Evolutionary conservation across 2,888 invertebrate species (phyloP), one percentile per base, ranked within the genome.

Genomic region (Himalopsyche japonica): DNA sequence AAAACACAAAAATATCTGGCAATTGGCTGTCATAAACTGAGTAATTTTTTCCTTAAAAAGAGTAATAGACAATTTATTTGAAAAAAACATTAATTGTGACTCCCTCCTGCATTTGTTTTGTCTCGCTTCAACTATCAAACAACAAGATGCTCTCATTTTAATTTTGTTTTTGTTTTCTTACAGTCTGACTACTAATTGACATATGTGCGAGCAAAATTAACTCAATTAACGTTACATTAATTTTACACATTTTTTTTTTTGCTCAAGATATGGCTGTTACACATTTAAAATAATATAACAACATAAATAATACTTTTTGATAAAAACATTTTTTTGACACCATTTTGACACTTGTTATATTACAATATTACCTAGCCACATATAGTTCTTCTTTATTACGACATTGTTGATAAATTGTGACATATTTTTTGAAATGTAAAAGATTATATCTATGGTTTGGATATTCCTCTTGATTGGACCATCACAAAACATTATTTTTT

Each of bases 181-280:
- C 87, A 87, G 87, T 87, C 87, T 87, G 87, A 84, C 87, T 87
- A 87, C 87, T 87, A 87, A 87, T 87, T 87, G 87, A 87, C 87
- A 87, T 84, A 85, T 83, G 87, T 87, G 87, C 87, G 87, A 87
- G 87, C 87, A 87, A 86, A 86, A 87, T 83, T 80, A 86, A 86
- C 85, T 81, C 85, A 85, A 79, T 82, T 24, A 76, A 80, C 32
- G 0, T 57, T 57, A 20, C 34, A 84, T 81, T 24, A 81, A 30
- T 78, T 15, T 80, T 81, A 79, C 70, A 79, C 79, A 12, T 79
- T 43, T 37, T 43, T n/a, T n/a, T 37, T 70, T 79, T 85, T 79
- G 86, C 86, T 86, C 86, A 85, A 85, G 83, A 85, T 85, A 86
- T 85, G 82, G 84, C 85, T 83, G 79, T 82, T 82, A 85, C 70